phyloP scores from a whole-genome alignment of 1,140 invertebrate genomes.

The Dolichoris vasculosae region DNA sequence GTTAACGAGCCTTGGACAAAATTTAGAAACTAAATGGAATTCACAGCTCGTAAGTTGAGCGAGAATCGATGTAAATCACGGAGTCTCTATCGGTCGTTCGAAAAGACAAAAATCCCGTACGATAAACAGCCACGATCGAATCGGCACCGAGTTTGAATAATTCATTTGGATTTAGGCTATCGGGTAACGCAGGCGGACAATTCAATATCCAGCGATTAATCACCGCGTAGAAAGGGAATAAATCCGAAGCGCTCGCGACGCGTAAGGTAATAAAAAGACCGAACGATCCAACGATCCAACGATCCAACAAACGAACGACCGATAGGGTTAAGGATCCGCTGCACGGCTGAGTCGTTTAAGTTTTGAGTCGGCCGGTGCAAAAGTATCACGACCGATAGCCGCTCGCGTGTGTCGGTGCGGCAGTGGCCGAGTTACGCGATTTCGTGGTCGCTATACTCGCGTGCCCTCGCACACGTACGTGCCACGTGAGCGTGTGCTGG shows the following conservation, averaged over 20 bases:
- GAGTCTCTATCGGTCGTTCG: not conserved
- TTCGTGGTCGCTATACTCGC: constrained; percentile 47
- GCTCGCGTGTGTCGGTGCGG: constrained; percentile 37
- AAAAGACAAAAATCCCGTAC: not conserved
- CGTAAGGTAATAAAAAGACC: not conserved
- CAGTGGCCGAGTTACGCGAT: constrained; percentile 55
- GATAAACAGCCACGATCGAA: not conserved
- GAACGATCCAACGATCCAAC: not conserved
- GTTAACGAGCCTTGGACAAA: not conserved
- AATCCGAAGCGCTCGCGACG: no score
- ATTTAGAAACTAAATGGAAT: not conserved
- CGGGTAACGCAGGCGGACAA: not conserved
- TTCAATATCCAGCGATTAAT: not conserved
- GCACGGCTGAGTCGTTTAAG: not conserved
- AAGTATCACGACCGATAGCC: constrained; percentile 40
- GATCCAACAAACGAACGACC: not conserved
- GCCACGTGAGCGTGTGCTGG: not conserved
- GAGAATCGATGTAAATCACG: not conserved
- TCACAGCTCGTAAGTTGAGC: not conserved
- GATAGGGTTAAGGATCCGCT: constrained; percentile 4
- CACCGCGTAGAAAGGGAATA: not conserved
- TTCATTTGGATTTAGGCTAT: not conserved
- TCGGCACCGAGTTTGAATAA: not conserved
- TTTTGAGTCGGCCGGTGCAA: not conserved
- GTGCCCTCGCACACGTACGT: constrained; percentile 50